A percentile compares a stretch with the other conserved stretches of the same genome.
Evolutionary conservation across 2,888 invertebrate species (phyloP).

Genomic region (Dynastes hyllus): DNA sequence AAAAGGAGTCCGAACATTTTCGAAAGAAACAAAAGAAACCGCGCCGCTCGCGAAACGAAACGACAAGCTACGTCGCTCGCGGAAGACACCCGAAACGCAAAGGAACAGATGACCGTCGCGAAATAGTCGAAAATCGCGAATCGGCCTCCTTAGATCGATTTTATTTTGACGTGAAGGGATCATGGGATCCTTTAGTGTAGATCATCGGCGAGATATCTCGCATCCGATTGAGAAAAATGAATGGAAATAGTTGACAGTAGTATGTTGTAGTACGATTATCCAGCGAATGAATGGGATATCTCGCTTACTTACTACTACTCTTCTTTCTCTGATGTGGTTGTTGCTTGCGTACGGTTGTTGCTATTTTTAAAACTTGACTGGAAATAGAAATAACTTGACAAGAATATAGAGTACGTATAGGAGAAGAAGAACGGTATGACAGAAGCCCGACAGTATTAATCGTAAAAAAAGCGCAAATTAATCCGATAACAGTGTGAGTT

Average conservation of each 20-base stretch:
- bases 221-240: constrained; percentile 17
- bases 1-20: not conserved
- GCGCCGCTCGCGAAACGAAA: constrained; percentile 21
- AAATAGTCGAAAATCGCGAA: not conserved
- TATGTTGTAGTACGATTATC: constrained; percentile 2
- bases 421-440: constrained; percentile 14
- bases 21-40: constrained; percentile 22
- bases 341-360: constrained; percentile 38
- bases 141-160: not conserved
- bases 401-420: constrained; percentile 18
- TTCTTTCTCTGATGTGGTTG: constrained; percentile 29
- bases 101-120: constrained; percentile 18
- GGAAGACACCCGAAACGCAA: not conserved
- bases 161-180: not conserved
- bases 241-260: not conserved
- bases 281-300: constrained; percentile 21
- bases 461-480: constrained; percentile 3
- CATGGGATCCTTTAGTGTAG: no score
- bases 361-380: constrained; percentile 45
- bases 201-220: no score
- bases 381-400: constrained; percentile 42
- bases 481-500: not conserved
- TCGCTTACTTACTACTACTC: constrained; percentile 27
- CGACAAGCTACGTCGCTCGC: no score
- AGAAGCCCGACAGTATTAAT: constrained; percentile 13